Evolutionary conservation across 2,888 invertebrate species (phyloP).

Genomic region (Rhagium mordax): DNA sequence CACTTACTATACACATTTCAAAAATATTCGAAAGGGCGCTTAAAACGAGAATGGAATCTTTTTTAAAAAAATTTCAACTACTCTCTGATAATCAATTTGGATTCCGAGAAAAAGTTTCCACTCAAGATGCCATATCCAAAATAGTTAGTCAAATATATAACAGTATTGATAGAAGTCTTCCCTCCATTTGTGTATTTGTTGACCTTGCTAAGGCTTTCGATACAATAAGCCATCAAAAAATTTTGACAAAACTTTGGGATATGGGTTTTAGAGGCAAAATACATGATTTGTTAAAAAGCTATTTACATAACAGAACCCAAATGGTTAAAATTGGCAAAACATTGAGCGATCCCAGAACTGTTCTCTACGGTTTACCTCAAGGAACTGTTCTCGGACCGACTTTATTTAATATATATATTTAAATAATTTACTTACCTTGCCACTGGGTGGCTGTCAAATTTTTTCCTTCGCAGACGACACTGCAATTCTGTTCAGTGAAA

Average conservation of each 20-base stretch:
- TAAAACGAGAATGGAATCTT: background rate
- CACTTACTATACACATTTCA: background rate
- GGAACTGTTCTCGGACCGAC: conserved; percentile 1
- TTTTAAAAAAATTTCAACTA: background rate
- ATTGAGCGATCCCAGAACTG: background rate
- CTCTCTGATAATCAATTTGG: conserved; percentile 1
- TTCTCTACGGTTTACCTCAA: background rate
- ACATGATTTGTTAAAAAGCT: background rate
- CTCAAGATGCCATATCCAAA: background rate
- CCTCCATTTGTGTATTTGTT: no score
- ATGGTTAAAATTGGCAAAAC: background rate
- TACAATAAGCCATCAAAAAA: background rate
- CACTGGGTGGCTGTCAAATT: background rate
- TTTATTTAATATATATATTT: background rate
- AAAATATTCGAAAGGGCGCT: background rate
- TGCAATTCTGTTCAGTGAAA: background rate
- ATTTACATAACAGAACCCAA: background rate
- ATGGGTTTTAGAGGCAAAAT: background rate
- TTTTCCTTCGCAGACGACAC: conserved; percentile 4
- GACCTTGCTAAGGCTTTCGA: no score
- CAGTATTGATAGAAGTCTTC: no score
- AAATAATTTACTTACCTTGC: background rate
- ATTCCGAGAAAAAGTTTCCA: background rate
- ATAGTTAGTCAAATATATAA: no score
- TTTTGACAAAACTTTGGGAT: background rate